phyloP scores from a whole-genome alignment of 2,113 vertebrate species.

The Lasiurus cinereus region DNA sequence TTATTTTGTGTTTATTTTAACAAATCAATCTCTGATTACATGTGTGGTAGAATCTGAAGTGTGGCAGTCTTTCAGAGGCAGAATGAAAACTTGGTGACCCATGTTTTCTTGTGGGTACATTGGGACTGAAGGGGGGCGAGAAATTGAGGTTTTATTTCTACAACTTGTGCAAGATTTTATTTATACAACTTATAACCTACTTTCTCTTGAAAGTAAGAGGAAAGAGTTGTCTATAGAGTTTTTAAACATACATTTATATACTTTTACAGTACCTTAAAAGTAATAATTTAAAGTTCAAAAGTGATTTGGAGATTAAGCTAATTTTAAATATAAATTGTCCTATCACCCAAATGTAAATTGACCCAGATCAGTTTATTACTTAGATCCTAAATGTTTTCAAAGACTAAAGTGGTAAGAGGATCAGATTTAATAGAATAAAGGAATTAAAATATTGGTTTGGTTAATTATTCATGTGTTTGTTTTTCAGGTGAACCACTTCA shows the following conservation, averaged over 20 bases:
- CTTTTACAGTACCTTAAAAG: slow-evolving; percentile 4
- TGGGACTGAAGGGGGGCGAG: not conserved
- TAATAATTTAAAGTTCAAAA: slow-evolving; percentile 6
- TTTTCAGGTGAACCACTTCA: not conserved
- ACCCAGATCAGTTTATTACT: not conserved
- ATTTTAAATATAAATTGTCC: not conserved
- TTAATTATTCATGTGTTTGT: not conserved
- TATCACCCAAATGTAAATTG: not conserved
- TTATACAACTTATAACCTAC: not conserved
- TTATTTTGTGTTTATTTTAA: slow-evolving; percentile 23
- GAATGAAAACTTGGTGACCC: not conserved
- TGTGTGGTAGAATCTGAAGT: not conserved
- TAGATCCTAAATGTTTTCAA: not conserved
- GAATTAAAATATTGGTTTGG: not conserved
- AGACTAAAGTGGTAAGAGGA: not conserved
- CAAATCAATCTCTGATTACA: not conserved
- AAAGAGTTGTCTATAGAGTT: not conserved
- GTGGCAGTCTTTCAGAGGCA: not conserved
- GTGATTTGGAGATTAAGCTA: not conserved
- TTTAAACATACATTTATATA: not conserved
- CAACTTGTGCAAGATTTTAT: not conserved
- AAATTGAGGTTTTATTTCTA: slow-evolving; percentile 14
- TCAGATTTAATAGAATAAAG: not conserved
- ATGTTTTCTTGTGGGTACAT: not conserved
- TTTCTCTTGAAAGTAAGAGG: slow-evolving; percentile 27